A percentile compares a stretch with the other conserved stretches of the same genome.
phyloP scores from a whole-genome alignment of 2,113 vertebrate species.

The Lagopus leucura region DNA sequence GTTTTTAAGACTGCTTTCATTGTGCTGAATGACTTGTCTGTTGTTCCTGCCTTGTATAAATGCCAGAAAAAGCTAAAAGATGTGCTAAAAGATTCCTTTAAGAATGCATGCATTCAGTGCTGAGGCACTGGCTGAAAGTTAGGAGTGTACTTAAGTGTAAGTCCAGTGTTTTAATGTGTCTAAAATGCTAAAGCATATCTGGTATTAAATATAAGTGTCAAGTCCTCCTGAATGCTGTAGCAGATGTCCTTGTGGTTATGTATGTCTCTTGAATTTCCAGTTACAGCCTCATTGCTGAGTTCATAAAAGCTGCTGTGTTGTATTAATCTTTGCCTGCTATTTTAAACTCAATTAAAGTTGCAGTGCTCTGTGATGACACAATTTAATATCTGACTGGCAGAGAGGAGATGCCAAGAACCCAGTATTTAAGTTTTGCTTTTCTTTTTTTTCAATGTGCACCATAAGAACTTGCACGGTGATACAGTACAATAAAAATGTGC shows the following conservation, averaged over 20 bases:
- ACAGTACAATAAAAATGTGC: background rate
- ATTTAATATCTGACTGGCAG: background rate
- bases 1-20: background rate
- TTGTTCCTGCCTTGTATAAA: background rate
- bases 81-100: background rate
- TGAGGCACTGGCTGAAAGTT: background rate
- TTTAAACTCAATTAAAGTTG: conserved; percentile 19
- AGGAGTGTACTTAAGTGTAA: background rate
- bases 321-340: background rate
- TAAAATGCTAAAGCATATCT: background rate
- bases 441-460: background rate
- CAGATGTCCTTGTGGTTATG: background rate
- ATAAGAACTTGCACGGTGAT: background rate
- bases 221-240: background rate
- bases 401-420: background rate
- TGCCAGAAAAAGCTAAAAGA: background rate
- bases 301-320: background rate
- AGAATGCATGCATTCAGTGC: background rate
- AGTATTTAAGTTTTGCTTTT: background rate
- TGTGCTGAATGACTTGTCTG: rapidly evolving
- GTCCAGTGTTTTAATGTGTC: background rate
- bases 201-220: background rate
- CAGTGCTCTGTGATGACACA: background rate
- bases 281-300: background rate
- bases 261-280: background rate